A percentile compares a stretch with the other conserved stretches of the same genome.
These are phyloP conservation scores for Habroteleia sp. DNA, from an alignment of 2,888 invertebrate genomes.

Conservation along the genomic window DNA sequence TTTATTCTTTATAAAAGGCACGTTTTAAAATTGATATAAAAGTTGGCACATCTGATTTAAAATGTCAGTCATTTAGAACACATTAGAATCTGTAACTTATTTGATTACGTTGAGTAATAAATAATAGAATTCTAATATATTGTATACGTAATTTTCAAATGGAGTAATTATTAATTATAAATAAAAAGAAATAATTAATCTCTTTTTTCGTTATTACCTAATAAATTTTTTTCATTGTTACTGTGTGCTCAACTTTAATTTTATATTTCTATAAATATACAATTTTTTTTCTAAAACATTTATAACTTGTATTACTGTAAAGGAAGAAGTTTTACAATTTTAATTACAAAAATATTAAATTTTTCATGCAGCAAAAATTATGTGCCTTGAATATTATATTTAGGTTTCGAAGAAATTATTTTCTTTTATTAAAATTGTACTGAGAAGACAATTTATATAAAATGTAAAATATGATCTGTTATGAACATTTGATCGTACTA, in stretches of 20 bases:
- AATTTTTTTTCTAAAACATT: slow-evolving; percentile 36
- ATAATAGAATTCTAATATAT: no score
- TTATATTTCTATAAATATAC: slow-evolving; percentile 21
- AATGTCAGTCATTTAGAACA: no score
- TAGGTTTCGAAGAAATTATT: slow-evolving; percentile 20
- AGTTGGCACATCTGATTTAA: slow-evolving; percentile 21
- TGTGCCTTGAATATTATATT: slow-evolving; percentile 36
- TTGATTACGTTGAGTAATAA: no score
- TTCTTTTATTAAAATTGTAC: slow-evolving; percentile 35
- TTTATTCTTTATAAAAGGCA: slow-evolving; percentile 25
- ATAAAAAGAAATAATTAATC: no score
- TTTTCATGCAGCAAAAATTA: slow-evolving; percentile 31
- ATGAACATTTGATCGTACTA: no score
- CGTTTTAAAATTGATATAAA: slow-evolving; percentile 24
- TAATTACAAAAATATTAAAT: slow-evolving; percentile 35
- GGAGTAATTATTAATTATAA: no score
- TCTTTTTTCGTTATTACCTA: neutral
- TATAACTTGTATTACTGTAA: no score
- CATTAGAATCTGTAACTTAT: no score
- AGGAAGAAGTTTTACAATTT: no score
- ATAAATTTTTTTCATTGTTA: slow-evolving; percentile 17
- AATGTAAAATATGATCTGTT: no score
- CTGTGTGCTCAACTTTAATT: slow-evolving; percentile 20
- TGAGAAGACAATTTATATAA: slow-evolving; percentile 39
- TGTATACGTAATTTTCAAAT: no score